These are phyloP conservation scores for Sparus aurata DNA, from an alignment of 2,797 vertebrate genomes.

Conservation along the genomic window DNA sequence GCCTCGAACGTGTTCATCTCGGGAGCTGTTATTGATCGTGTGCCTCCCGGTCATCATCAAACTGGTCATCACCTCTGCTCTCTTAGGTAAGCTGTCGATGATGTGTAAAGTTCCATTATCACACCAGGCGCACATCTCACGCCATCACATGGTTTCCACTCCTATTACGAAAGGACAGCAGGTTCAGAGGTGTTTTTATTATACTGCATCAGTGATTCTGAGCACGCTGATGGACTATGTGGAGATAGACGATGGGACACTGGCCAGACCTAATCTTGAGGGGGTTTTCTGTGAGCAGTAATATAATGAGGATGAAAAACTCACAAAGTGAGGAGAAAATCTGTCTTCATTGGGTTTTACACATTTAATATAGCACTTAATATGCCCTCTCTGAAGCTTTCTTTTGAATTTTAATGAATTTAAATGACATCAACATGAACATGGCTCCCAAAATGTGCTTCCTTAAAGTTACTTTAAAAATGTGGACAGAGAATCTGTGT, in stretches of 20 bases:
- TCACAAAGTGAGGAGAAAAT: conserved; percentile 1
- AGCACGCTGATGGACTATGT: not conserved
- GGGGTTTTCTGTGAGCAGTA: not conserved
- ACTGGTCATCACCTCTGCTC: conserved; percentile 64
- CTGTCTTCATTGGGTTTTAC: not conserved
- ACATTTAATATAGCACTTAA: conserved; percentile 9
- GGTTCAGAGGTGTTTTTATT: not conserved
- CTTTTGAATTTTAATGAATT: not conserved
- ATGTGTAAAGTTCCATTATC: not conserved
- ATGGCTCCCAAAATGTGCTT: not conserved
- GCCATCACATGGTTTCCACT: not conserved
- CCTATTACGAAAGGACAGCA: not conserved
- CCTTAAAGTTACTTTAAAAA: not conserved
- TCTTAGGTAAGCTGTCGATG: conserved; percentile 71
- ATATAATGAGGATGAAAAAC: not conserved
- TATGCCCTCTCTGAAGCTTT: not conserved
- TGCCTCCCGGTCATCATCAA: conserved; percentile 58
- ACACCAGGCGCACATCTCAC: not conserved
- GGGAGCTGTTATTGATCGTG: conserved; percentile 52
- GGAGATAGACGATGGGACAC: not conserved
- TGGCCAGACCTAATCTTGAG: not conserved
- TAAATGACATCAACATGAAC: too few species aligned
- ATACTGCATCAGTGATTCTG: not conserved
- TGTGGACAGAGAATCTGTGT: not conserved
- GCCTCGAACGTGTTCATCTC: conserved; percentile 37